A percentile compares a stretch with the other conserved stretches of the same genome.
phyloP scores from a whole-genome alignment of 2,797 vertebrate genomes.

The Anguilla marmorata region DNA sequence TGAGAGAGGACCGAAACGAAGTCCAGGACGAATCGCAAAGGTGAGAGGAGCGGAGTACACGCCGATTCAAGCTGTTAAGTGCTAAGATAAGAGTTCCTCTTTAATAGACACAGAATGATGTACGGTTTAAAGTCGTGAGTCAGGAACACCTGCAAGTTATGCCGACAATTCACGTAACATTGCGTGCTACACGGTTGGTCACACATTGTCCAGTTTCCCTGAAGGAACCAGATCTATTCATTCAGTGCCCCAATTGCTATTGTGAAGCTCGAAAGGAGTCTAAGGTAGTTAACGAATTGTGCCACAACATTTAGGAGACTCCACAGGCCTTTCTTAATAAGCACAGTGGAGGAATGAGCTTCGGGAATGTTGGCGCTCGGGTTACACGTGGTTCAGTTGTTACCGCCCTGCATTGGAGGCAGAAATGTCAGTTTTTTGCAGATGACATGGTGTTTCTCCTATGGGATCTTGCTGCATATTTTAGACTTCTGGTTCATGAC shows the following conservation, averaged over 20 bases:
- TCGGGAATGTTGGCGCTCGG: not conserved
- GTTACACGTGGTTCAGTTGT: not conserved
- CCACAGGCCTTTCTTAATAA: too few species aligned
- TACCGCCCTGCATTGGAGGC: not conserved
- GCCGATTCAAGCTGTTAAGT: not conserved
- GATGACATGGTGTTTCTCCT: not conserved
- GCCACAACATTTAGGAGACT: not conserved
- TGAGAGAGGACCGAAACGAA: slow-evolving; percentile 40
- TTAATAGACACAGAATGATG: too few species aligned
- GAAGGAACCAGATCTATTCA: too few species aligned
- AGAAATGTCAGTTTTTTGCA: not conserved
- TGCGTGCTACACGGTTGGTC: too few species aligned
- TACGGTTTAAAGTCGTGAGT: not conserved
- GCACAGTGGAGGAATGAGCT: not conserved
- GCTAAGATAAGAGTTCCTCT: not conserved
- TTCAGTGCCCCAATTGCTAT: too few species aligned
- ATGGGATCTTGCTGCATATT: not conserved
- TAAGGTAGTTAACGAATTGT: not conserved
- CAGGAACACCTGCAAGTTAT: too few species aligned
- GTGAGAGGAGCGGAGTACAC: not conserved
- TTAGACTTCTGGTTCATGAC: not conserved
- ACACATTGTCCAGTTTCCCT: too few species aligned
- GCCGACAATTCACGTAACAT: too few species aligned
- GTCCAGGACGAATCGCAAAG: slow-evolving; percentile 6
- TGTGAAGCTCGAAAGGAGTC: not conserved